Base-by-base conservation (phyloP, 2,888 invertebrate genomes). In the Perizoma affinitatum region DNA sequence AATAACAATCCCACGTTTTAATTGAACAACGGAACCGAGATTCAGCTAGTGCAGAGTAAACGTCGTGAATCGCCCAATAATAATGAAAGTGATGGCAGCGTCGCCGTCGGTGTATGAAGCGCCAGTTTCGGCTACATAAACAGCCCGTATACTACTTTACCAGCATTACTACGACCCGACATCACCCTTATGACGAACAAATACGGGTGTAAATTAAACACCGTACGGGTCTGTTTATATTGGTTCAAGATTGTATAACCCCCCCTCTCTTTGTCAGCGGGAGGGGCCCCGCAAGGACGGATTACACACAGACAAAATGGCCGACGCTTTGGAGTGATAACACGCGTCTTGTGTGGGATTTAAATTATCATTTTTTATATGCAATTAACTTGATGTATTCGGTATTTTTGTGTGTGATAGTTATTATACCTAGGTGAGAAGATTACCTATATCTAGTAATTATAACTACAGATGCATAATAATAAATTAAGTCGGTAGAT, bases 121-220 rank as follows among this genome's bases (percentile, higher is more conserved):
- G 90, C 83, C 91, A 84, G 89, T 92, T 92, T 92, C 83, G 90
- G 91, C 91, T 89, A 92, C 90, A 91, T 92, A 92, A 92, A 92
- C 92, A 92, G 89, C 84, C 90, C 87, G 89, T 92, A 90, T 88
- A 88, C 84, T 76, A 77, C 78, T 68, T 67, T 67, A 80, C 83
- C 77, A 78, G 41, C 58, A 46, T 70, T 73, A 73, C 63, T 63
- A 62, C 65, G 76, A 42, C 70, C 60, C 11, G 63, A 52, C 50
- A 61, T 68, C 58, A 63, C 57, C 66, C 68, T 73, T 84, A 79
- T 36, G 0, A 0, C 36, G n/a, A 56, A 1, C 10, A 0, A 0
- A 60, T 77, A 85, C 78, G 68, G 69, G 58, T 64, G 44, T 74
- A 65, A 79, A 66, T 84, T 38, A 45, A 65, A 54, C 69, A 70